Conservation (phyloP, 2,888 invertebrate species). For the Eupithecia inturbata region DNA sequence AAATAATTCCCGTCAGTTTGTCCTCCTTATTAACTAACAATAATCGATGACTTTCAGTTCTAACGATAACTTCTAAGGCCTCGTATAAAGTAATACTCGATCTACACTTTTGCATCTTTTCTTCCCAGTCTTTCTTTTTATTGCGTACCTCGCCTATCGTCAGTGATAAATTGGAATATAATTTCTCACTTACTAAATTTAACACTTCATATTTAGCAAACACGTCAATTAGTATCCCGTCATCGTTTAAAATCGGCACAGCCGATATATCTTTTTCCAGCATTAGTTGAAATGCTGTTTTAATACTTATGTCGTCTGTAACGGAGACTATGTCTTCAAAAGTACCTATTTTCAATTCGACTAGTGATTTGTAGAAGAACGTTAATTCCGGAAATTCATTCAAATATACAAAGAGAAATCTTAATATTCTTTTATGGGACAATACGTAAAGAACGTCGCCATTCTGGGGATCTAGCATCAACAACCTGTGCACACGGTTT, state of each 20-base stretch:
- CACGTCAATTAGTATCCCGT: conserved; percentile 73
- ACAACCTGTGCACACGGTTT: conserved; percentile 75
- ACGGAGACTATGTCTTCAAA: conserved; percentile 75
- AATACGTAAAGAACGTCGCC: conserved; percentile 79
- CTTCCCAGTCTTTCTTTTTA: conserved; percentile 95
- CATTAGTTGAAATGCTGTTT: conserved; percentile 74
- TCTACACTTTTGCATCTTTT: conserved; percentile 95
- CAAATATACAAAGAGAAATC: conserved; percentile 78
- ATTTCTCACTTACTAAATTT: conserved; percentile 96
- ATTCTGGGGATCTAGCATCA: conserved; percentile 72
- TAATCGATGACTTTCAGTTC: conserved; percentile 90
- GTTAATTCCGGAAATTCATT: conserved; percentile 81
- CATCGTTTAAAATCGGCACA: conserved; percentile 75
- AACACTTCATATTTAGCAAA: conserved; percentile 82
- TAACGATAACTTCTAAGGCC: conserved; percentile 95
- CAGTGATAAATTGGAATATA: conserved; percentile 95
- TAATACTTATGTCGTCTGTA: conserved; percentile 72
- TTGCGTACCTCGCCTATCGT: conserved; percentile 93
- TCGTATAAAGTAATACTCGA: conserved; percentile 92
- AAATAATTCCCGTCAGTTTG: conserved; percentile 79
- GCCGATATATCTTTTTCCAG: conserved; percentile 79
- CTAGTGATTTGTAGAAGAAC: conserved; percentile 75
- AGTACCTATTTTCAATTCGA: conserved; percentile 78
- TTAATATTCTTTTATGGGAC: conserved; percentile 78
- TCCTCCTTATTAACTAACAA: conserved; percentile 81